Evolutionary conservation across 2,113 vertebrate genomes (phyloP).

Genomic region (Cinclus cinclus): DNA sequence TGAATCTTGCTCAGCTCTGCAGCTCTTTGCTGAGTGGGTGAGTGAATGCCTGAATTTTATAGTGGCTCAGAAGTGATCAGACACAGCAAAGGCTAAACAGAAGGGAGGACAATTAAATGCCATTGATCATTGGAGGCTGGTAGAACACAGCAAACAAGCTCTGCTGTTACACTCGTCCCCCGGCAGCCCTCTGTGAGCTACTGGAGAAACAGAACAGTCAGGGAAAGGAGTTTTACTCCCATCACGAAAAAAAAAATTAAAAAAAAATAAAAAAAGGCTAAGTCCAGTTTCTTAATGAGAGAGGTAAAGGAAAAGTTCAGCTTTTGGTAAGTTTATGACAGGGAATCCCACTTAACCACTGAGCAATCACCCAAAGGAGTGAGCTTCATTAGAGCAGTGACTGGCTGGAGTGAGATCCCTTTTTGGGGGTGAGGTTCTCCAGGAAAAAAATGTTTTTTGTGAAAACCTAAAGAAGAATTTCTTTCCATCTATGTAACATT

Average conservation of each 20-base stretch:
- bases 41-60: background rate
- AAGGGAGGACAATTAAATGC: background rate
- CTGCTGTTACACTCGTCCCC: background rate
- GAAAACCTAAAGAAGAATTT: background rate
- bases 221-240: background rate
- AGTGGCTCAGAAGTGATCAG: background rate
- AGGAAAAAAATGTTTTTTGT: background rate
- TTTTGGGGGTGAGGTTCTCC: background rate
- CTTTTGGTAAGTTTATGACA: background rate
- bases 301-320: background rate
- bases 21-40: background rate
- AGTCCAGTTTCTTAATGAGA: background rate
- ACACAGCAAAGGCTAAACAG: background rate
- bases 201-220: background rate
- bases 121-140: background rate
- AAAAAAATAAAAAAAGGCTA: background rate
- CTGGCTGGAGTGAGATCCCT: background rate
- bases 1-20: background rate
- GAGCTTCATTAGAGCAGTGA: background rate
- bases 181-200: background rate
- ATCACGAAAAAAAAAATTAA: background rate
- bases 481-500: accelerated
- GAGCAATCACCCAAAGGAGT: background rate
- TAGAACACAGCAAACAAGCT: background rate
- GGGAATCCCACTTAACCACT: background rate